phyloP scores from a whole-genome alignment of 2,797 vertebrate genomes.

The Erpetoichthys calabaricus region DNA sequence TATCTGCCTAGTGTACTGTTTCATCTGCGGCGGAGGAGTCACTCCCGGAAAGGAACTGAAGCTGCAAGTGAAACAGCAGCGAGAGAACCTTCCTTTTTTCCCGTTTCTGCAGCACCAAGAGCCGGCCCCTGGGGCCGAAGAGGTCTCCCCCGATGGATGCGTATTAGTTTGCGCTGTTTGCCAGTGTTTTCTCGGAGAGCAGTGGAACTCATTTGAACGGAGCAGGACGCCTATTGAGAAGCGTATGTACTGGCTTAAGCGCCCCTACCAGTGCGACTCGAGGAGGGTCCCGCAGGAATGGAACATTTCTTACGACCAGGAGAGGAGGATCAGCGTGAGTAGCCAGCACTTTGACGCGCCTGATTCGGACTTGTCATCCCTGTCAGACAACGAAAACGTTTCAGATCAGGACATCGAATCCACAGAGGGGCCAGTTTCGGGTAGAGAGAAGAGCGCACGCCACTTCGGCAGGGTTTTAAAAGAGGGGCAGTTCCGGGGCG shows the following conservation, averaged over 20 bases:
- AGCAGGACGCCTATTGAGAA: constrained; percentile 83
- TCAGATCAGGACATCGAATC: constrained; percentile 65
- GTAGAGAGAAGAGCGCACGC: constrained; percentile 35
- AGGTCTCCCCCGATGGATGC: constrained; percentile 64
- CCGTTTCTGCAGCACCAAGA: constrained; percentile 88
- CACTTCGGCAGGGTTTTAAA: constrained; percentile 28
- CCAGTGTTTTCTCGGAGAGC: constrained; percentile 82
- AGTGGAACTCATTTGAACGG: constrained; percentile 92
- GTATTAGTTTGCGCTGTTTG: constrained; percentile 83
- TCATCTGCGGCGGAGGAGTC: constrained; percentile 81
- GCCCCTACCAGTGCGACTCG: constrained; percentile 83
- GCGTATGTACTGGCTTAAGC: constrained; percentile 93
- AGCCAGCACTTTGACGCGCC: constrained; percentile 48
- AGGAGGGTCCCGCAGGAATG: constrained; percentile 52
- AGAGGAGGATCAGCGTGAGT: constrained; percentile 38
- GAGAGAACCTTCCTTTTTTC: constrained; percentile 67
- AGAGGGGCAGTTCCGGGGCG: constrained; percentile 34
- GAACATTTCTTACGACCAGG: constrained; percentile 51
- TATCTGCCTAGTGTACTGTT: constrained; percentile 62
- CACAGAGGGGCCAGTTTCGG: constrained; percentile 25
- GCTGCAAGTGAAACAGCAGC: constrained; percentile 60
- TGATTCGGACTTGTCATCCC: constrained; percentile 74
- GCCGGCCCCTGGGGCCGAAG: constrained; percentile 78
- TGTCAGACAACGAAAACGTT: constrained; percentile 71
- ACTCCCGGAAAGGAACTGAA: constrained; percentile 66